Percentiles rank a stretch among this genome's conserved stretches.
Evolutionary conservation across 2,888 invertebrate genomes (phyloP).

Genomic region (Eupithecia insigniata): DNA sequence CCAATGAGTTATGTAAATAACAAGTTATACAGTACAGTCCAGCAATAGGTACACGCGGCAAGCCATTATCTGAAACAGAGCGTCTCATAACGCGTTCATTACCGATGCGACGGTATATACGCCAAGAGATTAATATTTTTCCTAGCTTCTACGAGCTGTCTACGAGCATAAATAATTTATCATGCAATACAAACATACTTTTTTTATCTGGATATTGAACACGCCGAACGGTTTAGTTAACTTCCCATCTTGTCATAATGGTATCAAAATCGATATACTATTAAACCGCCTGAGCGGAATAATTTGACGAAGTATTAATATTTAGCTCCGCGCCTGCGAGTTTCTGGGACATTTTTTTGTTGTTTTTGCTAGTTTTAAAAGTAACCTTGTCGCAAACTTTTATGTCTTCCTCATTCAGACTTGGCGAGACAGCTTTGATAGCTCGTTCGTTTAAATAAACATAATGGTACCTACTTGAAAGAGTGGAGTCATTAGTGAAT

Average conservation of each 20-base stretch:
- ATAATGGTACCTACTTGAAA: neutral
- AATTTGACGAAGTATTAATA: neutral
- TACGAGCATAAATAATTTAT: neutral
- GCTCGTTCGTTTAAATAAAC: neutral
- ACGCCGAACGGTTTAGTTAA: neutral
- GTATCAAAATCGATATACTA: neutral
- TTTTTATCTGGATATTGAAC: neutral
- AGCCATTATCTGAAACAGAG: constrained; percentile 66
- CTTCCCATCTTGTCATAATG: neutral
- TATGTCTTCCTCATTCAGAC: neutral
- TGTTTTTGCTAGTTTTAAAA: neutral
- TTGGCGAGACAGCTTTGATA: constrained; percentile 1
- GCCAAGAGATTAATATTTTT: neutral
- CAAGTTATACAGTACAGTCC: constrained; percentile 52
- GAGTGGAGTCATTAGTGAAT: constrained; percentile 32
- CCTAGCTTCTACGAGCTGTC: constrained; percentile 14
- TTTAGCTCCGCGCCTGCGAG: neutral
- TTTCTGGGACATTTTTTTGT: neutral
- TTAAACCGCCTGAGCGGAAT: neutral
- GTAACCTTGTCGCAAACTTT: constrained; percentile 1
- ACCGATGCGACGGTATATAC: constrained; percentile 26
- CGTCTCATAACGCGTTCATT: constrained; percentile 66
- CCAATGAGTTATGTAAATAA: constrained; percentile 48
- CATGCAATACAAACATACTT: neutral
- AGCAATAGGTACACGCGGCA: constrained; percentile 58